phyloP scores from a whole-genome alignment of 2,888 invertebrate species.

The Orthonychiurus folsomi region DNA sequence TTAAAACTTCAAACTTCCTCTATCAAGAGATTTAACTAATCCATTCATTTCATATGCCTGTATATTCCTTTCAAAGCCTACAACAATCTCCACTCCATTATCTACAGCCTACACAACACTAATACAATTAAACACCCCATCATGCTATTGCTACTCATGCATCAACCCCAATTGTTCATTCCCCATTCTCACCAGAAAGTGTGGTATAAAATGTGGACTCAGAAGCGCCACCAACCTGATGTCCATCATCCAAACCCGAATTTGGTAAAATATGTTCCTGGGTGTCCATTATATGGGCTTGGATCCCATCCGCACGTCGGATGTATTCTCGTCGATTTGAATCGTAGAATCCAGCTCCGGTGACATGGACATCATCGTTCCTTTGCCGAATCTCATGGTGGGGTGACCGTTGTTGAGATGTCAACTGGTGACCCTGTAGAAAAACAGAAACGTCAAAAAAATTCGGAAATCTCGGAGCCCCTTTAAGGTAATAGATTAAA shows the following conservation, averaged over 20 bases:
- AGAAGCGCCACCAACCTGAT: conserved; percentile 44
- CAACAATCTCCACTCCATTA: no score
- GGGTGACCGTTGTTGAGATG: conserved; percentile 29
- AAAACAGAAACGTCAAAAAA: not conserved
- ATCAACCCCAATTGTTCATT: not conserved
- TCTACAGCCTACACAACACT: no score
- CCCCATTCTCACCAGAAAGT: conserved; percentile 30
- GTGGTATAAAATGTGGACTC: conserved; percentile 37
- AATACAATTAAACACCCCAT: no score
- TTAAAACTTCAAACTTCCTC: no score
- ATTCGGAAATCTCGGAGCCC: not conserved
- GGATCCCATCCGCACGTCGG: conserved; percentile 54
- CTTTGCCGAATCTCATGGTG: conserved; percentile 30
- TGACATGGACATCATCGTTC: conserved; percentile 32
- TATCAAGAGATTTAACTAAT: no score
- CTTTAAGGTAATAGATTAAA: no score
- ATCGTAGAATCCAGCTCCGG: conserved; percentile 38
- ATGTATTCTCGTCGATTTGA: conserved; percentile 40
- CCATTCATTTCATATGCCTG: no score
- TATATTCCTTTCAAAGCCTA: no score
- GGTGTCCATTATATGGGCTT: conserved; percentile 48
- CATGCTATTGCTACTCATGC: no score
- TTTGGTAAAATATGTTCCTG: conserved; percentile 74
- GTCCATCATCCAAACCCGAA: conserved; percentile 53
- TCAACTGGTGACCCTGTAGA: conserved; percentile 35